Evolutionary conservation across 2,888 invertebrate genomes (phyloP), one percentile per base, ranked within the genome.

Genomic region (Ligdia adustata): DNA sequence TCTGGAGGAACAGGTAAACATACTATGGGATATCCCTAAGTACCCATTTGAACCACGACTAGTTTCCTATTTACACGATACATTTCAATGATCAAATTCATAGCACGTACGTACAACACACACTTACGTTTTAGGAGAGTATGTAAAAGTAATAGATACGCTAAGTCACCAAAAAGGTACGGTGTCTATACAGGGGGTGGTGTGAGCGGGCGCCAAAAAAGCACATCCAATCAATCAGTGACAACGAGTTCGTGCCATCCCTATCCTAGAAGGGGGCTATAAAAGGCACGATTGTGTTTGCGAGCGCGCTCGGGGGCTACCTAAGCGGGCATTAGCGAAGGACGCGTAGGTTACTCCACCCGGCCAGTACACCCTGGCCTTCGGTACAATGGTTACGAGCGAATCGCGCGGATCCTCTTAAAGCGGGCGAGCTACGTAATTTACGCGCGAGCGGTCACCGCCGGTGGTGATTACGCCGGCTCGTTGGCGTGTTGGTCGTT

Each of bases 371-470:
- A 65, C 43, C 40, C 46, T 44, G 82, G 77, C 49, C 83, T 60
- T 55, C 56, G 18, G 34, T 49, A 29, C 47, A 15, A 32, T 37
- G 45, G n/a, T 27, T 7, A 9, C 31, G 14, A 3, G 4, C 60
- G 66, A 62, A 37, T 58, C 55, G 55, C 62, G 65, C 52, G 57
- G 76, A 38, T 64, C 80, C 43, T 60, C 47, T 45, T 58, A 62
- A 31, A 58, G 20, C 70, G 74, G 82, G 34, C 64, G 55, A 58
- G 64, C 68, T 71, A 70, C 76, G 84, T 84, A 84, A 85, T 86
- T 85, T 85, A 86, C 85, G 86, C 87, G 87, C 82, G 87, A 84
- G 77, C 83, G 85, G 86, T 80, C 84, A 82, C 82, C 81, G 82
- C 73, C 73, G 72, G 67, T 75, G 79, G 82, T 85, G 85, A 85